phyloP scores from a whole-genome alignment of 2,797 vertebrate genomes.

The Alosa sapidissima region DNA sequence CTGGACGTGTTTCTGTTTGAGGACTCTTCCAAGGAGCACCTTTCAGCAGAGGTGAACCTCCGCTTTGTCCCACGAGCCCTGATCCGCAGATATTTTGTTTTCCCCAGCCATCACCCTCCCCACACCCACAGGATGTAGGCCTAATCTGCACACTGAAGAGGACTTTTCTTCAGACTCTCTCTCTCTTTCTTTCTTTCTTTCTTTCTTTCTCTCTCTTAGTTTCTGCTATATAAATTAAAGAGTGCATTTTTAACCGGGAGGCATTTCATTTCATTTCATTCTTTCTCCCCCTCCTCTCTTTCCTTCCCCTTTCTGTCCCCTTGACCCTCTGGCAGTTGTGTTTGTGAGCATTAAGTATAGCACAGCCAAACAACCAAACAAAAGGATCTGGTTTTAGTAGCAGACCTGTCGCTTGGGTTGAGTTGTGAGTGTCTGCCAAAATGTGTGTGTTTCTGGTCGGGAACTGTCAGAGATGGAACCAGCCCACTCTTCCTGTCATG shows the following conservation, averaged over 20 bases:
- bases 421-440: not conserved
- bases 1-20: constrained; percentile 53
- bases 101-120: not conserved
- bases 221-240: constrained; percentile 8
- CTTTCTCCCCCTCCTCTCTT: not conserved
- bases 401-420: not conserved
- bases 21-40: constrained; percentile 53
- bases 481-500: not conserved
- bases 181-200: constrained; percentile 50
- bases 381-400: constrained; percentile 13
- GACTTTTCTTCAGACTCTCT: constrained; percentile 36
- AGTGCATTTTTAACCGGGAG: not conserved
- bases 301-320: constrained; percentile 25
- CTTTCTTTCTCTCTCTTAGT: not conserved
- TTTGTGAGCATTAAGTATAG: not conserved
- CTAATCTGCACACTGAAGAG: constrained; percentile 37
- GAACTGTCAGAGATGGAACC: not conserved
- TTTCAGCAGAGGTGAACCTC: constrained; percentile 51
- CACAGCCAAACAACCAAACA: constrained; percentile 17
- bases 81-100: not conserved
- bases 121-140: not conserved
- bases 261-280: not conserved
- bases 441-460: not conserved
- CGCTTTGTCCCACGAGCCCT: not conserved
- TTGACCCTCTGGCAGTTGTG: not conserved